Conservation (phyloP, 92 coral and sea anemone genomes). For the Zoanthus solanderi region DNA sequence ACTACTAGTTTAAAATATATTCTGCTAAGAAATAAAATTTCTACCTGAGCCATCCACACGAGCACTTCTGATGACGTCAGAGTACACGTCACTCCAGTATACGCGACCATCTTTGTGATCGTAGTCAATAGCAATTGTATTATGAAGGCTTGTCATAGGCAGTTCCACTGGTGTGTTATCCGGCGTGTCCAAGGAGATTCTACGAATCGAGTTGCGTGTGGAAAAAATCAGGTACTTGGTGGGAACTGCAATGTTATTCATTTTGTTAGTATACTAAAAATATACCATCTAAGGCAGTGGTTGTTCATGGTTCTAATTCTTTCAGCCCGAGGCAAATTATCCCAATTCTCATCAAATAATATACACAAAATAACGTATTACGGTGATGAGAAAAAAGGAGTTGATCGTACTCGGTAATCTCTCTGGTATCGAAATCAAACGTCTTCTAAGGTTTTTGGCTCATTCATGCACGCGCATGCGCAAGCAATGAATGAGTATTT, state of each 20-base stretch:
- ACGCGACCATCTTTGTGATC: conserved; percentile 29
- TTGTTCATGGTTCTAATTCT: too few species aligned
- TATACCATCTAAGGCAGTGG: background rate
- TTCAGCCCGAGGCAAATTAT: too few species aligned
- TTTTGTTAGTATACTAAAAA: background rate
- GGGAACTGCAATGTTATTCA: conserved; percentile 15
- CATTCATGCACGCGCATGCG: too few species aligned
- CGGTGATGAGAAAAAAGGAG: too few species aligned
- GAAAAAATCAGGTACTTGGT: conserved; percentile 43
- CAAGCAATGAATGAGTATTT: too few species aligned
- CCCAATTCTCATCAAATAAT: too few species aligned
- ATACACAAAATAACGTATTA: too few species aligned
- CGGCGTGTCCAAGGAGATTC: conserved; percentile 35
- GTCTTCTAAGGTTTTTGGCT: too few species aligned
- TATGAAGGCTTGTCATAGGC: conserved; percentile 14
- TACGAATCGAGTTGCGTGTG: conserved; percentile 37
- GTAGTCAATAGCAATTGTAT: conserved; percentile 39
- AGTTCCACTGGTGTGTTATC: conserved; percentile 37
- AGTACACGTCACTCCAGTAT: conserved; percentile 46
- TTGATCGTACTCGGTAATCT: too few species aligned
- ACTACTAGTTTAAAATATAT: background rate
- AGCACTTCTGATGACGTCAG: conserved; percentile 54
- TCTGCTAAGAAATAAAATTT: background rate
- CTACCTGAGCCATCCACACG: conserved; percentile 31
- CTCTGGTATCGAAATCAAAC: too few species aligned